phyloP scores from a whole-genome alignment of 1,140 invertebrate species.

The Patella vulgata region DNA sequence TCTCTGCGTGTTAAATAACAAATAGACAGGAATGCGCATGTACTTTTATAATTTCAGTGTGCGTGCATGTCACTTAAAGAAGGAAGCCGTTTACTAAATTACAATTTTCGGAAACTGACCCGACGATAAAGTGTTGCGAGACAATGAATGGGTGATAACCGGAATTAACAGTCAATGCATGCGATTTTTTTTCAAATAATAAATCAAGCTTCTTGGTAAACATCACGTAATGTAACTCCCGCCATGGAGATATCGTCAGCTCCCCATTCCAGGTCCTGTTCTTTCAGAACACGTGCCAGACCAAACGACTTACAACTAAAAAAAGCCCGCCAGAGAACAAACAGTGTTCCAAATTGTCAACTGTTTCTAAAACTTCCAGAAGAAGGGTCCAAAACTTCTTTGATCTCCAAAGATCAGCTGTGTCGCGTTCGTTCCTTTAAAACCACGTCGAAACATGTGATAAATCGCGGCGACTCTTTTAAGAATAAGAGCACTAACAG shows the following conservation, averaged over 20 bases:
- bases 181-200: too few relatives aligned
- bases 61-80: too few relatives aligned
- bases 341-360: conserved; percentile 41
- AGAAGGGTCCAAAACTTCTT: not conserved
- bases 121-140: too few relatives aligned
- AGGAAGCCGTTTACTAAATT: too few relatives aligned
- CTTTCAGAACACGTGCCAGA: conserved; percentile 44
- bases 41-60: too few relatives aligned
- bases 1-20: too few relatives aligned
- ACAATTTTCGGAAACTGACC: too few relatives aligned
- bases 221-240: too few relatives aligned
- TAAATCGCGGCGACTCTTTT: conserved; percentile 91
- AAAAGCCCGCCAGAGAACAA: conserved; percentile 34
- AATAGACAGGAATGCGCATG: too few relatives aligned
- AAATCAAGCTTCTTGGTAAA: too few relatives aligned
- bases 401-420: conserved; percentile 70
- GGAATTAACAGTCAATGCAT: too few relatives aligned
- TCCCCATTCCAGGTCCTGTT: conserved; percentile 44
- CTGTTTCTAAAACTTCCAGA: conserved; percentile 27
- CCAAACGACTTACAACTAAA: conserved; percentile 36
- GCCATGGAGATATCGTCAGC: conserved; percentile 22
- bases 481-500: conserved; percentile 71
- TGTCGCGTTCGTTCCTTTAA: conserved; percentile 89
- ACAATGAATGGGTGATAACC: too few relatives aligned
- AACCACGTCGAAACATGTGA: conserved; percentile 87